Base-by-base conservation (phyloP, 2,797 vertebrate genomes). In the Propithecus perrieri region DNA sequence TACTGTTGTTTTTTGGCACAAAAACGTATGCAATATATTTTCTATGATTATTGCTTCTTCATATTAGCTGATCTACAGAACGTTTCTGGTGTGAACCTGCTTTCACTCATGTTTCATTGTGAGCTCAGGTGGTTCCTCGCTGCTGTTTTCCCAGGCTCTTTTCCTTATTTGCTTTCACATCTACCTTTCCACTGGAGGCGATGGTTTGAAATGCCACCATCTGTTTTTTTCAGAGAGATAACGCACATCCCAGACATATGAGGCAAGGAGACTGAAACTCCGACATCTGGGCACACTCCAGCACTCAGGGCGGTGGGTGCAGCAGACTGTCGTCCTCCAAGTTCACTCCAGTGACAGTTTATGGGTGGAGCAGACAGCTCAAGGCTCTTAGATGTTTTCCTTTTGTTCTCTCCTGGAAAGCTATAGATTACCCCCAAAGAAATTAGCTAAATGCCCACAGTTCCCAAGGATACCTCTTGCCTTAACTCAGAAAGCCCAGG, bases 231-330 rank as follows among this genome's bases (percentile, higher is more conserved):
- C 41, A 4, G 35, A 7, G 41, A 41, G 22, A 71, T n/a, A 48
- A 38, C 33, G 41, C 71, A 65, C 20, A 3, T 53, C 8, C 3
- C 2, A n/a, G 61, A 22, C 17, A 0, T 57, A 9, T 8, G 67
- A 78, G 26, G 41, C 48, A 41, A 38, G 33, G 30, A 3, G 0
- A 2, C 13, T 2, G 24, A 28, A 8, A 18, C 71, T 53, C 12
- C 4, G 46, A 17, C 24, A 22, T 15, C 10, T 26, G 48, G 43
- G 35, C 18, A 4, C 30, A 0, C 48, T 76, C 41, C 81, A 48
- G 61, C 30, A 35, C 20, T 26, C 7, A 7, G 41, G 38, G n/a
- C 1, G 0, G 13, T 9, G 2, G 22, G 59, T 3, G 17, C 3
- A 4, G 18, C 48, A 4, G 15, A 50, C 9, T 1, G 24, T n/a